These are phyloP conservation scores for Heptranchias perlo DNA, from an alignment of 2,113 vertebrate genomes.

Conservation along the genomic window DNA sequence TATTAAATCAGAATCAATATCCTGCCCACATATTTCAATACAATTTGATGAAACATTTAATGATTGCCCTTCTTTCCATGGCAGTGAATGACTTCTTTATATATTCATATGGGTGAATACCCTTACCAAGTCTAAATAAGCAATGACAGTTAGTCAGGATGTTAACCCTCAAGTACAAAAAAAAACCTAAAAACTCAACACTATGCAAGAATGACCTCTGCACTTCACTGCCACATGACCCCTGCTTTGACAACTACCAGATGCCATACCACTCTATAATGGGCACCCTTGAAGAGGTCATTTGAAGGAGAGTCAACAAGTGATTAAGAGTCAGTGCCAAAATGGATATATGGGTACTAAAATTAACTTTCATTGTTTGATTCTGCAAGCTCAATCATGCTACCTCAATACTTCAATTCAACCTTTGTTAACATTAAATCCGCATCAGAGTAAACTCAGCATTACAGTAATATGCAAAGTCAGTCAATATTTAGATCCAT, in stretches of 20 bases:
- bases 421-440: background rate
- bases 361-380: background rate
- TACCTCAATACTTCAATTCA: background rate
- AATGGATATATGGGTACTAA: background rate
- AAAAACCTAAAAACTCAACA: background rate
- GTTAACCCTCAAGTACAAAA: background rate
- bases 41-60: background rate
- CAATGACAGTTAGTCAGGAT: background rate
- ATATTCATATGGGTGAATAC: background rate
- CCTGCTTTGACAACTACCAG: background rate
- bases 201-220: background rate
- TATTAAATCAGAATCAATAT: conserved; percentile 15
- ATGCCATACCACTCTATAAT: background rate
- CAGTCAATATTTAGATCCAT: background rate
- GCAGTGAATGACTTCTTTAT: background rate
- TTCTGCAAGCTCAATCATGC: background rate
- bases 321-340: background rate
- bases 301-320: background rate
- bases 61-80: background rate
- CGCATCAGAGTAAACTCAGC: background rate
- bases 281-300: background rate
- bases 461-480: background rate
- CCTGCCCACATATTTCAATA: background rate
- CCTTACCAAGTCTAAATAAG: background rate
- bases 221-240: background rate